A percentile compares a stretch with the other conserved stretches of the same genome.
Conservation (phyloP, 2,888 invertebrate genomes). For the Neoitamus cyanurus region DNA sequence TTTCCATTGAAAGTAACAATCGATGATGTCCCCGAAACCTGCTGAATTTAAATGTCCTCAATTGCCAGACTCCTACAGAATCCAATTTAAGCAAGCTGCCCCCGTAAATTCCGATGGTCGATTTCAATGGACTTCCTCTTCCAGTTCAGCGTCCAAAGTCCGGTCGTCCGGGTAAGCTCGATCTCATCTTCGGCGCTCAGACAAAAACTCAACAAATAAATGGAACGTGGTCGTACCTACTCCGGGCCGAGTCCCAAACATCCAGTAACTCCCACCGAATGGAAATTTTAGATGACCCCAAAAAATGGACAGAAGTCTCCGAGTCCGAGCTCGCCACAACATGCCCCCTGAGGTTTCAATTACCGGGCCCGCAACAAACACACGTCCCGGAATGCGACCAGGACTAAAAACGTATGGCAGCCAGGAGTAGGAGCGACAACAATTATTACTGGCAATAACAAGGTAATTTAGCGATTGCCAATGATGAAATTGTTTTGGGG, state of each 20-base stretch:
- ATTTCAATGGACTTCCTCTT: background rate
- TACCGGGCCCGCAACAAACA: conserved; percentile 50
- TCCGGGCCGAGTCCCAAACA: background rate
- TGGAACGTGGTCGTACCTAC: background rate
- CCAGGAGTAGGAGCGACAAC: conserved; percentile 45
- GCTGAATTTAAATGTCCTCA: conserved; percentile 1
- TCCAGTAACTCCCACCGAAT: background rate
- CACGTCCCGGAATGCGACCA: conserved; percentile 21
- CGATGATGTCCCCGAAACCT: background rate
- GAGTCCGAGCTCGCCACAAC: conserved; percentile 38
- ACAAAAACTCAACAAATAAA: conserved; percentile 5
- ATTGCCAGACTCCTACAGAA: background rate
- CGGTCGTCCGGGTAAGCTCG: background rate
- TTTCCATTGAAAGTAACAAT: background rate
- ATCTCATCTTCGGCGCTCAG: background rate
- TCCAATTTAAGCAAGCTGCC: background rate
- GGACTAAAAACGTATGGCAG: conserved; percentile 47
- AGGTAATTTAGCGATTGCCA: conserved; percentile 51
- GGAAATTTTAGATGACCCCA: background rate
- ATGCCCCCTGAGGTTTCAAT: conserved; percentile 51
- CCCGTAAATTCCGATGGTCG: background rate
- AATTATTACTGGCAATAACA: conserved; percentile 52
- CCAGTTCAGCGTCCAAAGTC: background rate
- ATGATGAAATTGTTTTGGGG: conserved; percentile 49
- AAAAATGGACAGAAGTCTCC: background rate